A percentile compares a stretch with the other conserved stretches of the same genome.
Evolutionary conservation across 2,888 invertebrate genomes (phyloP).

Genomic region (Limnephilus auricula): DNA sequence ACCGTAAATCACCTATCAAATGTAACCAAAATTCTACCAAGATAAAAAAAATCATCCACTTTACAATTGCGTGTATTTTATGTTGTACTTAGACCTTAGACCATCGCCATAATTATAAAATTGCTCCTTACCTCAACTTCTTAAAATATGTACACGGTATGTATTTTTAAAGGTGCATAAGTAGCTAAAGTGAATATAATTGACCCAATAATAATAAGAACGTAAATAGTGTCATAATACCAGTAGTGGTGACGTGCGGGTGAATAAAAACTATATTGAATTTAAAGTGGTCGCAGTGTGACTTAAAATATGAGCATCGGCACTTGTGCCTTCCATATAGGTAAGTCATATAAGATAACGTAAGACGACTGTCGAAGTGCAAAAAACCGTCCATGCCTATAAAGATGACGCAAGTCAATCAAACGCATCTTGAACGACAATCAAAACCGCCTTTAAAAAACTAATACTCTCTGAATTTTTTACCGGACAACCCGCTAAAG

Average conservation of each 20-base stretch:
- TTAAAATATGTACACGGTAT: neutral
- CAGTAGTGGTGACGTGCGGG: too few species aligned
- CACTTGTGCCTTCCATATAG: neutral
- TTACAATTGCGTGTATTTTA: too few species aligned
- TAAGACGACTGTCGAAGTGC: neutral
- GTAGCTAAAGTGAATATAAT: neutral
- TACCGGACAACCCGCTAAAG: constrained; percentile 49
- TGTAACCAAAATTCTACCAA: too few species aligned
- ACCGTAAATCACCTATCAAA: too few species aligned
- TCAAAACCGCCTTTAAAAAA: constrained; percentile 41
- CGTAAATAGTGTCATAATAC: neutral
- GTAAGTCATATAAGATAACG: neutral
- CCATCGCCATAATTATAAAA: neutral
- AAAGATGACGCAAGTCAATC: constrained; percentile 46
- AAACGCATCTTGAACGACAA: constrained; percentile 10
- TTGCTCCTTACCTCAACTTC: neutral
- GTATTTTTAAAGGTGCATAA: too few species aligned
- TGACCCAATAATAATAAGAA: neutral
- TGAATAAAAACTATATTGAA: neutral
- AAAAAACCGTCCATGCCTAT: neutral
- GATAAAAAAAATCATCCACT: too few species aligned
- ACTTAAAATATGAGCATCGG: neutral
- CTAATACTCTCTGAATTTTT: constrained; percentile 35
- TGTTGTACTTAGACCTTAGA: too few species aligned
- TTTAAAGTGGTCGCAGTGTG: neutral